A percentile compares a stretch with the other conserved stretches of the same genome.
These are phyloP conservation scores for Bombus impatiens DNA, from an alignment of 1,140 invertebrate genomes.

Conservation along the genomic window DNA sequence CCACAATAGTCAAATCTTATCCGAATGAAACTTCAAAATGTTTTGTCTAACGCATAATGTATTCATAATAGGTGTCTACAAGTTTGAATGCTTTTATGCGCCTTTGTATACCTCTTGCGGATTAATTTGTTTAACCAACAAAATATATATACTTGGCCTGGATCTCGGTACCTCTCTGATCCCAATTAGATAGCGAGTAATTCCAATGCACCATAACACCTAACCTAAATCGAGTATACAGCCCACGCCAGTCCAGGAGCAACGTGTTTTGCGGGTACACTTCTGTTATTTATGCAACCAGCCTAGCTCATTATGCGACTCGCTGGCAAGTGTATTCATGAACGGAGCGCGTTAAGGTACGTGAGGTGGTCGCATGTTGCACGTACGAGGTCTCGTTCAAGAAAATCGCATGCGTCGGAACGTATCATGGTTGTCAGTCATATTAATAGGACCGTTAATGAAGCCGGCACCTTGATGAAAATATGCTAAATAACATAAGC, in stretches of 20 bases:
- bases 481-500: conserved; percentile 38
- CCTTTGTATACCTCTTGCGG: no score
- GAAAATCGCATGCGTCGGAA: conserved; percentile 51
- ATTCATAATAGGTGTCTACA: no score
- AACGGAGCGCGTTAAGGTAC: conserved; percentile 57
- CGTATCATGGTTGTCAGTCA: conserved; percentile 48
- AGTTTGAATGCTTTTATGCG: neutral
- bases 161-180: neutral
- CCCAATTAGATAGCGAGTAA: neutral
- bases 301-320: conserved; percentile 45
- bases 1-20: no score
- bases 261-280: conserved; percentile 33
- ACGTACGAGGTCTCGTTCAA: conserved; percentile 34
- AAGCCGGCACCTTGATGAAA: conserved; percentile 39
- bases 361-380: conserved; percentile 32
- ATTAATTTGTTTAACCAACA: neutral
- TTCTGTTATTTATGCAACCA: conserved; percentile 61
- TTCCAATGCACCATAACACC: neutral
- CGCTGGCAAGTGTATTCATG: conserved; percentile 69
- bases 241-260: neutral
- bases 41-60: no score
- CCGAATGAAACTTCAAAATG: no score
- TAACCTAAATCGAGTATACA: no score
- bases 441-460: conserved; percentile 64
- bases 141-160: neutral